phyloP scores from a whole-genome alignment of 2,797 vertebrate genomes.

The Avahi laniger region DNA sequence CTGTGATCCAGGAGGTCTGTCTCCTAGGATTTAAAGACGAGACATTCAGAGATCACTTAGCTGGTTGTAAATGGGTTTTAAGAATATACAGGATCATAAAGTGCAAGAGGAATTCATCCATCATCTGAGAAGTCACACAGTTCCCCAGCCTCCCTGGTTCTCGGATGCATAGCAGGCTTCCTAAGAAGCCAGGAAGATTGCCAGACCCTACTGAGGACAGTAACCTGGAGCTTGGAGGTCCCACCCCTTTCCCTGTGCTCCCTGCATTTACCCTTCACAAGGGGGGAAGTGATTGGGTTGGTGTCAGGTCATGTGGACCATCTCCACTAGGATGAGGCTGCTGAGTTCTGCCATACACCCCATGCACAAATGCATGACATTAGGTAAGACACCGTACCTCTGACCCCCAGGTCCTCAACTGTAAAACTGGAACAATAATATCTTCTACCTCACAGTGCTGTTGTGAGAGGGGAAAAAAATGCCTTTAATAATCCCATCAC shows the following conservation, averaged over 20 bases:
- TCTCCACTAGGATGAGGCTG: no score
- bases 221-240: not conserved
- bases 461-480: not conserved
- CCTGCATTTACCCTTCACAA: not conserved
- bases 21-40: not conserved
- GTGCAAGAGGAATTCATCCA: not conserved
- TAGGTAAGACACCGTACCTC: not conserved
- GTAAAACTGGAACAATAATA: not conserved
- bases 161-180: accelerated
- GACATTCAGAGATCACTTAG: not conserved
- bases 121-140: not conserved
- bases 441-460: not conserved
- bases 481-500: not conserved
- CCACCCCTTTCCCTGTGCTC: accelerated
- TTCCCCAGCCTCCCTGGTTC: not conserved
- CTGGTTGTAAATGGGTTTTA: constrained; percentile 34
- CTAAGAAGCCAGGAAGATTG: not conserved
- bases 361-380: no score
- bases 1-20: not conserved
- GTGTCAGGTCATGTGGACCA: not conserved
- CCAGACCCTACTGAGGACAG: not conserved
- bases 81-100: not conserved
- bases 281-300: not conserved
- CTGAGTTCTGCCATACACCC: not conserved
- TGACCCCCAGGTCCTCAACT: not conserved